Conservation (phyloP, 2,113 vertebrate species). For the Neolamprologus falcicula region DNA sequence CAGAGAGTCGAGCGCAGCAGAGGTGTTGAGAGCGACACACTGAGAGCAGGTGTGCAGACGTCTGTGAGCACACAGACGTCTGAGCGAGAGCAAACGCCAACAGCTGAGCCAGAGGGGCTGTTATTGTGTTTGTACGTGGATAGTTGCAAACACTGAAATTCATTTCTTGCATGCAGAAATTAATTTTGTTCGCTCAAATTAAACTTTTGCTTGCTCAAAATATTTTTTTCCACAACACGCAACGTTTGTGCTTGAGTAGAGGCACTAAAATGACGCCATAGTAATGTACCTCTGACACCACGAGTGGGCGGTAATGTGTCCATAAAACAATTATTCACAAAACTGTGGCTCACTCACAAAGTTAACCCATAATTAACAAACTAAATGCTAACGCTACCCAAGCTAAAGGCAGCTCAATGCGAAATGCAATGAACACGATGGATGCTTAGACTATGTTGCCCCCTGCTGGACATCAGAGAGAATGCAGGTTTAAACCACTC, state of each 20-base stretch:
- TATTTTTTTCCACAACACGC: fast-evolving
- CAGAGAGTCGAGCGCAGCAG: neutral
- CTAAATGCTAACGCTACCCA: fast-evolving
- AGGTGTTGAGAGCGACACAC: neutral
- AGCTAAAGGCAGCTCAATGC: neutral
- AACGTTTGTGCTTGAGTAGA: neutral
- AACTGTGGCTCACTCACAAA: fast-evolving
- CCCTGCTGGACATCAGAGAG: neutral
- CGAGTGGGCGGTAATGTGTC: neutral
- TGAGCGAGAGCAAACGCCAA: neutral
- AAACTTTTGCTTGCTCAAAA: neutral
- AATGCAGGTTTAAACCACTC: neutral
- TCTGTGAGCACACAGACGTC: neutral
- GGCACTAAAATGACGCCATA: neutral
- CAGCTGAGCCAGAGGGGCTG: neutral
- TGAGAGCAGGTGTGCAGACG: neutral
- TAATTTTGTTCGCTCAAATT: fast-evolving
- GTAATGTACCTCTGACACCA: neutral
- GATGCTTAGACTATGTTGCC: neutral
- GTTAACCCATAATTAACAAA: neutral
- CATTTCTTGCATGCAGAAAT: fast-evolving
- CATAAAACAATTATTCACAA: neutral
- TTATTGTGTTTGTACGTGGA: fast-evolving
- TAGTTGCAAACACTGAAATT: neutral
- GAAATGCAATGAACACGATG: neutral